Evolutionary conservation across 1,140 invertebrate genomes (phyloP), one percentile per base, ranked within the genome.

Genomic region (Brachionus sp.): DNA sequence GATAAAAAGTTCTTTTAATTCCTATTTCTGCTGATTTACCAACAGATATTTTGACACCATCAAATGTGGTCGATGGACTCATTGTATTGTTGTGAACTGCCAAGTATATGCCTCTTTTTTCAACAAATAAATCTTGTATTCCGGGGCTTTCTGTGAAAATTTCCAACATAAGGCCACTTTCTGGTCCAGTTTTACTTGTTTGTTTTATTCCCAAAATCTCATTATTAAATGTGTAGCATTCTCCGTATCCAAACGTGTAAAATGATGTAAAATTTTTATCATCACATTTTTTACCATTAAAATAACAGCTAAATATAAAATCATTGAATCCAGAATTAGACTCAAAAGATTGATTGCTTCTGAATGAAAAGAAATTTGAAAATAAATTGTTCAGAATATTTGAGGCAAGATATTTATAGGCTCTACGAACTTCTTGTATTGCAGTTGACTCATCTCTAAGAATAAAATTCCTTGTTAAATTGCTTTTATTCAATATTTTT

Each of bases 141-240:
- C 50, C 50, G 6, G 77, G 16, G 35, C 6, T 16, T 10, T 29
- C 77, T 5, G 39, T 66, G 5, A 62, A 62, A 10, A 80, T 5
- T 66, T 80, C 77, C 16, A 80, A 29, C 9, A 33, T 62, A 12
- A 80, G 50, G 19, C 77, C 77, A 66, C 50, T 80, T 3, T 35
- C 39, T 13, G 77, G 12, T 33, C 77, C 77, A 23, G n/a, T 42
- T 44, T 42, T 80, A 66, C 62, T 80, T 13, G 62, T 66, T 62
- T 25, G 23, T 7, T 80, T 25, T 0, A 66, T 13, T 4, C 12
- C 1, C 1, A 12, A 25, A n/a, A 3, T 0, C 3, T 33, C 16
- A n/a, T 75, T 46, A 66, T 80, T 80, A 33, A 62, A 80, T 9
- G 77, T 80, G 42, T 23, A 80, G 25, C 77, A 80, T 25, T 57